Percentiles rank a stretch among this genome's conserved stretches.
phyloP scores from a whole-genome alignment of 2,797 vertebrate species.

The Melanotaenia trifasciata region DNA sequence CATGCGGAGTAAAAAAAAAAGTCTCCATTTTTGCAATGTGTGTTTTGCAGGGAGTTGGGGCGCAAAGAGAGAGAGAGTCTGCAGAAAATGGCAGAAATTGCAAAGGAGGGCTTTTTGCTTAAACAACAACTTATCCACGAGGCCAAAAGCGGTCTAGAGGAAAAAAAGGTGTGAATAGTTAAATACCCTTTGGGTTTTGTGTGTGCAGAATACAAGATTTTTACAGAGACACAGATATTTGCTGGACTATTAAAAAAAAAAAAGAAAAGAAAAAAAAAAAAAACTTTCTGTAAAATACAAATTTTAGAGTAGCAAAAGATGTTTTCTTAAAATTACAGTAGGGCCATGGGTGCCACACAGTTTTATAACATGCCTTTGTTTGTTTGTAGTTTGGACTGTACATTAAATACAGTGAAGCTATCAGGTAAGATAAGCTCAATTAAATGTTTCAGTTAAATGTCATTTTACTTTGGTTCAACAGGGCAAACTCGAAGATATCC shows the following conservation, averaged over 20 bases:
- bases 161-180: constrained; percentile 85
- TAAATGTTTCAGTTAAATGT: not conserved
- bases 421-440: no score
- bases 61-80: constrained; percentile 87
- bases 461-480: constrained; percentile 55
- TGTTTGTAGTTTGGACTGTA: not conserved
- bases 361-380: not conserved
- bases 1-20: not conserved
- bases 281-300: not conserved
- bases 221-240: not conserved
- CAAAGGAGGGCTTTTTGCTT: constrained; percentile 89
- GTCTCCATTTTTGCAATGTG: not conserved
- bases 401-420: not conserved
- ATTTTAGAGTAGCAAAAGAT: constrained; percentile 4
- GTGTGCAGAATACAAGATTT: not conserved
- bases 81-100: constrained; percentile 88
- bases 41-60: constrained; percentile 87
- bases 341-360: not conserved
- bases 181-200: not conserved
- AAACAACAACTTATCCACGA: constrained; percentile 91
- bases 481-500: constrained; percentile 83
- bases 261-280: not conserved
- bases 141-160: constrained; percentile 86
- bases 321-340: not conserved
- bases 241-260: no score